These are phyloP conservation scores for Luscinia luscinia DNA, from an alignment of 2,797 vertebrate species.

Conservation along the genomic window DNA sequence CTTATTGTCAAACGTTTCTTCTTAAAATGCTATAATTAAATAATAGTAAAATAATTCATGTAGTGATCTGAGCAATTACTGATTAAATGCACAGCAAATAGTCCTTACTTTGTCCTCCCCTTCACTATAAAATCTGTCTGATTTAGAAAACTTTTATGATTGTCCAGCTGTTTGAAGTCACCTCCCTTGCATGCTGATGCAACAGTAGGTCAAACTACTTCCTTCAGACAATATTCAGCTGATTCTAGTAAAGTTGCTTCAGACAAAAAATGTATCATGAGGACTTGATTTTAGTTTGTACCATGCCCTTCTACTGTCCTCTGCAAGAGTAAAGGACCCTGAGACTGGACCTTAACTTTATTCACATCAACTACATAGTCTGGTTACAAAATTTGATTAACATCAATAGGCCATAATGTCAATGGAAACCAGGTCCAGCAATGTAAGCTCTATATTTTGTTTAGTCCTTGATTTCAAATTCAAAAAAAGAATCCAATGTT, in stretches of 20 bases:
- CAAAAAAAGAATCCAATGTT: neutral
- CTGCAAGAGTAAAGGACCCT: neutral
- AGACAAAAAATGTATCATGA: neutral
- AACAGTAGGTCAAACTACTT: neutral
- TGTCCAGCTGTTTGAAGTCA: neutral
- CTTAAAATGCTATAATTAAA: neutral
- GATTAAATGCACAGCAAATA: slow-evolving; percentile 13
- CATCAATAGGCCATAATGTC: neutral
- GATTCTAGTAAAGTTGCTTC: neutral
- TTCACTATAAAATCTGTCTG: neutral
- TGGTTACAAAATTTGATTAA: neutral
- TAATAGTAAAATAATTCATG: neutral
- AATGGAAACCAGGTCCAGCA: neutral
- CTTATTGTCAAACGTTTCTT: neutral
- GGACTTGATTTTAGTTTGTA: neutral
- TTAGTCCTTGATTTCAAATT: neutral
- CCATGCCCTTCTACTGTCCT: neutral
- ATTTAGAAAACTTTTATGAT: neutral
- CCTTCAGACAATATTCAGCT: neutral
- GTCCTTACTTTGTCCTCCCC: neutral
- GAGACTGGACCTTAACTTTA: neutral
- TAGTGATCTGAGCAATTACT: neutral
- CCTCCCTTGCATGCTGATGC: neutral
- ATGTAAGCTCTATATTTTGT: neutral
- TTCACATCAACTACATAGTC: neutral